Evolutionary conservation across 2,888 invertebrate species (phyloP).

Genomic region (Melanotus villosus): DNA sequence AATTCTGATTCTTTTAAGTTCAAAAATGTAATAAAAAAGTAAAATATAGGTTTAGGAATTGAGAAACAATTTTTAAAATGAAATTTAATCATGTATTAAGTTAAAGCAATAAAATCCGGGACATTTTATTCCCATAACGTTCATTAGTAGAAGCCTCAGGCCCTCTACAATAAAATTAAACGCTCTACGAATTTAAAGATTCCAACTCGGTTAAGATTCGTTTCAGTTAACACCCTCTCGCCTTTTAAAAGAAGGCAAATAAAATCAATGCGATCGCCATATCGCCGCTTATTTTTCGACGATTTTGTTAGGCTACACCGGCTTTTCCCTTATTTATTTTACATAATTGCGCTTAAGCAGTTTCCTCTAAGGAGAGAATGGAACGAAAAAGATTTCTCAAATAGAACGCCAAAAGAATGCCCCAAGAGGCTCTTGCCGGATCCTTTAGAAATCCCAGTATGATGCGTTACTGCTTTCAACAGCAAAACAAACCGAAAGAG

Average conservation of each 20-base stretch:
- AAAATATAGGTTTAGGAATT: too few relatives aligned
- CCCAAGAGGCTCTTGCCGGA: slow-evolving; percentile 27
- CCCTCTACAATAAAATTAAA: slow-evolving; percentile 10
- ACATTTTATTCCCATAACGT: too few relatives aligned
- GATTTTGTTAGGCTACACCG: neutral
- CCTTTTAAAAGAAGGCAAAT: slow-evolving; percentile 7
- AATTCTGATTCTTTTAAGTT: too few relatives aligned
- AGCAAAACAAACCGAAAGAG: slow-evolving; percentile 10
- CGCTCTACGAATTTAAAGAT: neutral
- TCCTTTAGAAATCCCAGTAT: slow-evolving; percentile 24
- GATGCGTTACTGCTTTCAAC: slow-evolving; percentile 19
- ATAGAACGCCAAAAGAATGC: slow-evolving; percentile 25
- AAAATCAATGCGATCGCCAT: slow-evolving; percentile 11
- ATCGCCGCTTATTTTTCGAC: slow-evolving; percentile 21
- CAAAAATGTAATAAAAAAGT: too few relatives aligned
- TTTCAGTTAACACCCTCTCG: slow-evolving; percentile 10
- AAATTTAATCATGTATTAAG: too few relatives aligned
- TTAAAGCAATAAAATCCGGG: too few relatives aligned
- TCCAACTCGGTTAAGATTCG: neutral
- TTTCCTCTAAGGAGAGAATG: slow-evolving; percentile 15
- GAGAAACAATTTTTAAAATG: too few relatives aligned
- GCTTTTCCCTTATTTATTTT: slow-evolving; percentile 35
- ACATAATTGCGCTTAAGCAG: slow-evolving; percentile 35
- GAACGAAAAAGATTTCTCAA: slow-evolving; percentile 26
- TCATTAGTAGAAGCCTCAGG: neutral